A percentile compares a stretch with the other conserved stretches of the same genome.
Conservation (phyloP, 1,140 invertebrate genomes). For the Gyrodactylus salaris region DNA sequence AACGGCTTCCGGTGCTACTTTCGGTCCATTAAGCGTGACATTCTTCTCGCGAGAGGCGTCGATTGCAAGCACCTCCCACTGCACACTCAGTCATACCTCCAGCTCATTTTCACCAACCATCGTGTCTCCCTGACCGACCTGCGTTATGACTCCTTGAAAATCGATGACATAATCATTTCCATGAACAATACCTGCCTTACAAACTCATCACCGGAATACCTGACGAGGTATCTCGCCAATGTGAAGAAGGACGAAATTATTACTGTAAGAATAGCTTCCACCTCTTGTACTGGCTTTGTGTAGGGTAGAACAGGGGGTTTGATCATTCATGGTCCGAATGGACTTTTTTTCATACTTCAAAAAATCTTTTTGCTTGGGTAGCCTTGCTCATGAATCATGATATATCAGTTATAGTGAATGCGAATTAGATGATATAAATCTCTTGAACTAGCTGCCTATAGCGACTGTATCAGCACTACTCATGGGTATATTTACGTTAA, state of each 20-base stretch:
- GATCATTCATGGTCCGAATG: too few relatives aligned
- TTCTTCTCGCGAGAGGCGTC: neutral
- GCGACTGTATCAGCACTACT: too few relatives aligned
- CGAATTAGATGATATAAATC: too few relatives aligned
- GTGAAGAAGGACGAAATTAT: neutral
- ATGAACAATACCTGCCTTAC: neutral
- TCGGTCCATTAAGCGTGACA: neutral
- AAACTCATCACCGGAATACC: neutral
- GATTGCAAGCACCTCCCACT: neutral
- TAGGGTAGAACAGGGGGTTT: too few relatives aligned
- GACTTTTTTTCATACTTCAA: too few relatives aligned
- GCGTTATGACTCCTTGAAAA: neutral
- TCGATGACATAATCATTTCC: neutral
- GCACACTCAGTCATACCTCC: neutral
- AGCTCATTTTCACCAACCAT: neutral
- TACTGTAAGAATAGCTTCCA: too few relatives aligned
- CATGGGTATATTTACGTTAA: neutral
- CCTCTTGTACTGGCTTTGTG: too few relatives aligned
- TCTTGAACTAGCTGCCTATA: too few relatives aligned
- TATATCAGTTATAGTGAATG: too few relatives aligned
- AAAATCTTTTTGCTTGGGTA: too few relatives aligned
- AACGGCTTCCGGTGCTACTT: neutral
- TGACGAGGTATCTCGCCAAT: neutral
- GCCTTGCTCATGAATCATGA: too few relatives aligned
- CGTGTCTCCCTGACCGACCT: neutral